Conservation (phyloP, 2,113 vertebrate genomes). For the Alligator sinensis region DNA sequence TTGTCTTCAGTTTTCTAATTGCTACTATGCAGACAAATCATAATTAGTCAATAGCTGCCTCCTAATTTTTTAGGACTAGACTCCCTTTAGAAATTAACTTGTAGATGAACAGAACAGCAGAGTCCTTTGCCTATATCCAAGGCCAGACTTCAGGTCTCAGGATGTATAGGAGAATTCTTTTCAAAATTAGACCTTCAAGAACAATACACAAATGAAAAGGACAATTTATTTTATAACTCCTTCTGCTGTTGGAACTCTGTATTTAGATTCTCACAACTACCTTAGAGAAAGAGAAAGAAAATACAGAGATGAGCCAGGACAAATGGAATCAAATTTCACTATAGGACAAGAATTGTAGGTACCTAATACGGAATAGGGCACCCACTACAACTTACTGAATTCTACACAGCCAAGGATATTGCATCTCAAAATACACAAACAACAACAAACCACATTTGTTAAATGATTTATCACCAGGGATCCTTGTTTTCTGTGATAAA, state of each 20-base stretch:
- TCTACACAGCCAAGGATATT: not conserved
- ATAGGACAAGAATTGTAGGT: not conserved
- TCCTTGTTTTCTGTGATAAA: too few relatives aligned
- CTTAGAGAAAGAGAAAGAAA: not conserved
- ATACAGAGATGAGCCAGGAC: slow-evolving; percentile 25
- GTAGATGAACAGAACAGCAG: not conserved
- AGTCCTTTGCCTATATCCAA: not conserved
- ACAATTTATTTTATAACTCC: not conserved
- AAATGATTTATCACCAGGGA: not conserved
- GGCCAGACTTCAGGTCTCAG: not conserved
- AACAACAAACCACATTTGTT: not conserved
- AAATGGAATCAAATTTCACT: slow-evolving; percentile 35
- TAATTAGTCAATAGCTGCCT: not conserved
- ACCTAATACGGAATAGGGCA: not conserved
- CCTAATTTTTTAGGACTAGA: not conserved
- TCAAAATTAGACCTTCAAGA: not conserved
- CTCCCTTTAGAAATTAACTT: not conserved
- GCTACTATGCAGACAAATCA: not conserved
- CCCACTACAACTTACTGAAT: not conserved
- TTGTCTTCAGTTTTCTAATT: not conserved
- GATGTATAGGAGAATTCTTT: not conserved
- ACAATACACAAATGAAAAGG: not conserved
- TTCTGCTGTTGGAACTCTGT: not conserved
- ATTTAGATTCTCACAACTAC: not conserved
- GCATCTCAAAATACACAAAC: not conserved